Evolutionary conservation across 30 jellyfish, hydroid and myxozoan species (phyloP), one percentile per base, ranked within the genome.

Genomic region (Aurelia sp.): DNA sequence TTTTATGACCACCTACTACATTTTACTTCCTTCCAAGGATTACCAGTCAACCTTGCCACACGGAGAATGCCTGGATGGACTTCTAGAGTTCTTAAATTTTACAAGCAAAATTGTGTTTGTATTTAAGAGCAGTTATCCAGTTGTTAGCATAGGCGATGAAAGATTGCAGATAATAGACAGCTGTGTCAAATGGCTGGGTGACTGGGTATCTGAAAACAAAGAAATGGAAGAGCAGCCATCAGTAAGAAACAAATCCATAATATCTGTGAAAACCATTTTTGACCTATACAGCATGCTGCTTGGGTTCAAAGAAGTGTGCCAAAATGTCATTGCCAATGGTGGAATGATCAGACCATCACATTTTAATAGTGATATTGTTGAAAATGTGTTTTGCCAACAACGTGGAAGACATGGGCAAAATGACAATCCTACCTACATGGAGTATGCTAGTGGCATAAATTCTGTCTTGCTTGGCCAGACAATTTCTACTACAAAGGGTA

Each of bases 81-180:
- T 41, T 41, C 12, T 65, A 65, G 76, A 65, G 48, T 65, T 65
- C 35, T 65, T 65, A 41, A 12, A 65, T n/a, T 65, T 65, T 65
- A 65, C 76, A 65, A 65, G 76, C 76, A 65, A 65, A n/a, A n/a
- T 65, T 13, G 76, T 65, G 76, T 33, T 41, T n/a, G 76, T 65
- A n/a, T 65, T 65, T 41, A 33, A 65, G 76, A n/a, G 48, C 27
- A 65, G 35, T n/a, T 15, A 65, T n/a, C 76, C 76, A n/a, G 27
- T 65, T 65, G 35, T n/a, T 41, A n/a, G 48, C 48, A n/a, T 65
- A 13, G 35, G 35, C 10, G 76, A 65, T 41, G 48, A 65, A 65
- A 65, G 76, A 41, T 18, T 65, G 76, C 76, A 65, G 35, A n/a
- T 33, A 33, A 33, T 65, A n/a, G 35, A 41, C 27, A 65, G 35